Evolutionary conservation across 1,140 invertebrate species (phyloP).

Genomic region (Maniola jurtina): DNA sequence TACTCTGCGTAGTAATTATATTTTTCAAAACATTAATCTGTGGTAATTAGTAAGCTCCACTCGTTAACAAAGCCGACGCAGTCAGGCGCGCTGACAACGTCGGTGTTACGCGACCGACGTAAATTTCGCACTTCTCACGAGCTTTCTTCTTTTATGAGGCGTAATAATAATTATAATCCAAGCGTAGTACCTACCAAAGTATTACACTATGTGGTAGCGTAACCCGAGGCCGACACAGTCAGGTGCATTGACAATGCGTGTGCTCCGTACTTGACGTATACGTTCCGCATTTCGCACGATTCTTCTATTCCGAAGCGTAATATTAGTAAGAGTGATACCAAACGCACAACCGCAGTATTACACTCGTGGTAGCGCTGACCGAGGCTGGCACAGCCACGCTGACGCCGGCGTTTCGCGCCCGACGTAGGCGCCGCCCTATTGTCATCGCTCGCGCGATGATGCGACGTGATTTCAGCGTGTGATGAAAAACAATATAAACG

Average conservation of each 20-base stretch:
- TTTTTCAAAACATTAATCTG: too few species aligned
- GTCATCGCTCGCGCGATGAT: too few species aligned
- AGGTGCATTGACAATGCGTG: slow-evolving; percentile 39
- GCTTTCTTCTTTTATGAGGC: slow-evolving; percentile 64
- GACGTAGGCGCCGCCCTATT: slow-evolving; percentile 20
- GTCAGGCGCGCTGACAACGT: slow-evolving; percentile 44
- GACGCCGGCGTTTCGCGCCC: slow-evolving; percentile 42
- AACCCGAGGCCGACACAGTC: slow-evolving; percentile 60
- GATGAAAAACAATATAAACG: too few species aligned
- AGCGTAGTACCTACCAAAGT: slow-evolving; percentile 47
- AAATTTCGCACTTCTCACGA: slow-evolving; percentile 48
- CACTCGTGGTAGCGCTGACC: slow-evolving; percentile 67
- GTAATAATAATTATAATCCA: not conserved
- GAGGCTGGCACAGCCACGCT: slow-evolving; percentile 58
- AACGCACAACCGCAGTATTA: slow-evolving; percentile 62
- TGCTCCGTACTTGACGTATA: slow-evolving; percentile 40
- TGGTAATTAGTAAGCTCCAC: too few species aligned
- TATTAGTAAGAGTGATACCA: slow-evolving; percentile 15
- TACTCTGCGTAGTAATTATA: too few species aligned
- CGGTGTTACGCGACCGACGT: slow-evolving; percentile 43
- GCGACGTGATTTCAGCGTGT: too few species aligned
- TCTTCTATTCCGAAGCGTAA: slow-evolving; percentile 56
- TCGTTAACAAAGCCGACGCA: slow-evolving; percentile 54
- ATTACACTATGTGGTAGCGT: slow-evolving; percentile 71
- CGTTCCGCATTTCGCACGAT: slow-evolving; percentile 53